Evolutionary conservation across 2,113 vertebrate genomes (phyloP).

Genomic region (Scopus umbretta): DNA sequence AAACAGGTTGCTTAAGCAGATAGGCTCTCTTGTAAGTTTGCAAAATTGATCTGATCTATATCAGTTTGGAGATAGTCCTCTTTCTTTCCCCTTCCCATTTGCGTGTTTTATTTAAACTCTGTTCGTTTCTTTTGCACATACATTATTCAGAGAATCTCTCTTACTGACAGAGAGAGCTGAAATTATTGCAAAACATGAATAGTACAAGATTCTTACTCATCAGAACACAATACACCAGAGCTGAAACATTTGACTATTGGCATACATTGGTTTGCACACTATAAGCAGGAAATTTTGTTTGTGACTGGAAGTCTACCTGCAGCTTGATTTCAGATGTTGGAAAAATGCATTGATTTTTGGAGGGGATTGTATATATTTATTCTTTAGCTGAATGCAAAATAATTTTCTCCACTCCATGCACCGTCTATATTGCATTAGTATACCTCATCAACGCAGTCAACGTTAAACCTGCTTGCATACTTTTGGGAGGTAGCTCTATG

Average conservation of each 20-base stretch:
- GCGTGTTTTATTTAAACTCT: background rate
- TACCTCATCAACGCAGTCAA: background rate
- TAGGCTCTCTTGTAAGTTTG: background rate
- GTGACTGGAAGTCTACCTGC: background rate
- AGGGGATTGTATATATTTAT: background rate
- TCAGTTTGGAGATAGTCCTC: background rate
- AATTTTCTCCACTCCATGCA: background rate
- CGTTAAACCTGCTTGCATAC: background rate
- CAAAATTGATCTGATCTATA: background rate
- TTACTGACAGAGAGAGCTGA: conserved; percentile 21
- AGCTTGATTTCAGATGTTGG: background rate
- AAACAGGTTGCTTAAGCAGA: background rate
- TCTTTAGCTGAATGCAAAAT: background rate
- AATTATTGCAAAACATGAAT: conserved; percentile 55
- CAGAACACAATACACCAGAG: conserved; percentile 40
- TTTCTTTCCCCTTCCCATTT: background rate
- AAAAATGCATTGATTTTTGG: background rate
- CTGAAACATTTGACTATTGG: background rate
- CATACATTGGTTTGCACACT: background rate
- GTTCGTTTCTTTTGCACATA: conserved; percentile 33
- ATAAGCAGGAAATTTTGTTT: background rate
- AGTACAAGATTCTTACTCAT: conserved; percentile 46
- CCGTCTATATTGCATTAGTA: background rate
- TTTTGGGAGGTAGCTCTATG: background rate
- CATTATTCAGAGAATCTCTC: conserved; percentile 40